Conservation (phyloP, 2,888 invertebrate species). For the Scaptomyza flava region DNA sequence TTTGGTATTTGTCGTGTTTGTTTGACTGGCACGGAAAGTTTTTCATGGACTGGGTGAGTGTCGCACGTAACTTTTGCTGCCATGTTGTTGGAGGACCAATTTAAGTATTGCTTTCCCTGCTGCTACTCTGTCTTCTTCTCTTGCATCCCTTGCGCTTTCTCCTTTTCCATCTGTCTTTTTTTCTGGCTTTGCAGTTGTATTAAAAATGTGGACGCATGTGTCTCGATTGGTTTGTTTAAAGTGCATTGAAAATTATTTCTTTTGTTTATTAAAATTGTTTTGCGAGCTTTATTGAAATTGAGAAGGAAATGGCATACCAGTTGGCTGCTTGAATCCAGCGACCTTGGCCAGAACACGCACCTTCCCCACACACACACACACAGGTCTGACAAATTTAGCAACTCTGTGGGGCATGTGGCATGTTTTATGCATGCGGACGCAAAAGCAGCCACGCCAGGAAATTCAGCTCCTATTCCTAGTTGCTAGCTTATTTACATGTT, state of each 20-base stretch:
- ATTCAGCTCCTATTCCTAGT: slow-evolving; percentile 19
- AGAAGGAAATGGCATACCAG: slow-evolving; percentile 32
- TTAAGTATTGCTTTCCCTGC: slow-evolving; percentile 42
- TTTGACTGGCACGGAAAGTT: slow-evolving; percentile 53
- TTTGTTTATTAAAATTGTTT: slow-evolving; percentile 66
- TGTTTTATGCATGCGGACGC: slow-evolving; percentile 53
- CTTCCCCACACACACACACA: slow-evolving; percentile 7
- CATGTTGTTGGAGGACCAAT: slow-evolving; percentile 43
- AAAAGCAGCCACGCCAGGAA: slow-evolving; percentile 23
- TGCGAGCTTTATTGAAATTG: slow-evolving; percentile 56
- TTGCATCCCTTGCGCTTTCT: neutral
- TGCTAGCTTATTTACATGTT: slow-evolving; percentile 63
- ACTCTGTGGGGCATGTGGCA: slow-evolving; percentile 29
- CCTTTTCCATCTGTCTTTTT: neutral
- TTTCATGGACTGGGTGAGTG: slow-evolving; percentile 24
- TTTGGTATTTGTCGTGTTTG: slow-evolving; percentile 36
- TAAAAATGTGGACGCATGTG: slow-evolving; percentile 55
- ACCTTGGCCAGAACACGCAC: slow-evolving; percentile 40
- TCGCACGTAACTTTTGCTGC: slow-evolving; percentile 50
- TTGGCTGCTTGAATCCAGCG: slow-evolving; percentile 2
- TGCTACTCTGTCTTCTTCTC: slow-evolving; percentile 2
- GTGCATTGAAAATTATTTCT: slow-evolving; percentile 65
- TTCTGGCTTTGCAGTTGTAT: slow-evolving; percentile 11
- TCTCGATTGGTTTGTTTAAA: slow-evolving; percentile 38
- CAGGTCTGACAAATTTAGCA: slow-evolving; percentile 37